Percentiles rank a stretch among this genome's conserved stretches.
Conservation (phyloP, 1,140 invertebrate genomes). For the Sitobion miscanthi region DNA sequence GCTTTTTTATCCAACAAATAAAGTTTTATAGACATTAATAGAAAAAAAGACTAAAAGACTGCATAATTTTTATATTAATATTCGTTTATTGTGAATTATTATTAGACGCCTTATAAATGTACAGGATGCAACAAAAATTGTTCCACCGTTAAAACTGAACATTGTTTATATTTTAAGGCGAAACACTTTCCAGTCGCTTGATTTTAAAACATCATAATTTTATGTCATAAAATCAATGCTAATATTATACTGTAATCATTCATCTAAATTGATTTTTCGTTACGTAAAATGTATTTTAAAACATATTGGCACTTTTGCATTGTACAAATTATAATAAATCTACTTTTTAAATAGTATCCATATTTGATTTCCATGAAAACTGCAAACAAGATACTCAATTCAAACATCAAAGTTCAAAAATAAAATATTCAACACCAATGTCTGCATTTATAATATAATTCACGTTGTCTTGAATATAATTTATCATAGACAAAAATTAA, state of each 20-base stretch:
- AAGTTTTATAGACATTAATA: too few relatives aligned
- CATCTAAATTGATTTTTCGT: not conserved
- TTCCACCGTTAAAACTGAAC: not conserved
- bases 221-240: not conserved
- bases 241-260: not conserved
- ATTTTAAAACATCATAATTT: too few relatives aligned
- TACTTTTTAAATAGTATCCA: not conserved
- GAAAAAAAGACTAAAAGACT: not conserved
- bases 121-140: not conserved
- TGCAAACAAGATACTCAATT: too few relatives aligned
- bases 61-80: not conserved
- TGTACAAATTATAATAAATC: not conserved
- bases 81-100: not conserved
- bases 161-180: not conserved
- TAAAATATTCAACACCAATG: too few relatives aligned
- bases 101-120: not conserved
- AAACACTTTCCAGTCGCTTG: not conserved
- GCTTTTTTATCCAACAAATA: too few relatives aligned
- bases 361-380: too few relatives aligned
- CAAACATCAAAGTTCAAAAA: too few relatives aligned
- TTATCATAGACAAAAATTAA: too few relatives aligned
- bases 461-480: too few relatives aligned
- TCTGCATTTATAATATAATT: too few relatives aligned
- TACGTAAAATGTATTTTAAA: not conserved
- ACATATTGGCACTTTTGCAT: not conserved